Evolutionary conservation across 2,797 vertebrate species (phyloP).

Genomic region (Sciurus carolinensis): DNA sequence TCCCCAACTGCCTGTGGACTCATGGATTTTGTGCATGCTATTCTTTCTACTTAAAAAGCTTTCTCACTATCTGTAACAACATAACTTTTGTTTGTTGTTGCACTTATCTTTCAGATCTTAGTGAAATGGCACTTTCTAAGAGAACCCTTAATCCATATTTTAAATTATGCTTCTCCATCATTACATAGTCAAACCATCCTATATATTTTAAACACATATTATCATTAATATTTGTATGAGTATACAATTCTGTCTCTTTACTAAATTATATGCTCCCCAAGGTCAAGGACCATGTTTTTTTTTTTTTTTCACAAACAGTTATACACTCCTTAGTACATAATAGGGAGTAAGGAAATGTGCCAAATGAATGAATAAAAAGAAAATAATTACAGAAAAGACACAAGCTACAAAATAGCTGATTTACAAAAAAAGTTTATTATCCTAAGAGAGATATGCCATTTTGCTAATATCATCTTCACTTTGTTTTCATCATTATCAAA

Average conservation of each 20-base stretch:
- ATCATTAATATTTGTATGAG: conserved; percentile 34
- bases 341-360: neutral
- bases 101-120: conserved; percentile 30
- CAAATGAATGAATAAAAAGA: neutral
- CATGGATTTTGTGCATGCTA: neutral
- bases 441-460: neutral
- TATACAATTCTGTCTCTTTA: neutral
- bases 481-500: neutral
- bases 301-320: neutral
- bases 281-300: neutral
- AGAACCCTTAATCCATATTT: neutral
- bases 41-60: neutral
- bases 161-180: neutral
- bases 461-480: conserved; percentile 6
- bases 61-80: neutral
- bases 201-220: neutral
- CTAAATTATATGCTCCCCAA: neutral
- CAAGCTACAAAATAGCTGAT: neutral
- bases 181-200: neutral
- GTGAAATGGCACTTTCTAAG: neutral
- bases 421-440: neutral
- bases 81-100: neutral
- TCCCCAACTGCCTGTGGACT: neutral
- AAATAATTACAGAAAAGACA: neutral
- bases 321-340: neutral